Base-by-base conservation (phyloP, 1,140 invertebrate species). In the Sminthurides bifidus region DNA sequence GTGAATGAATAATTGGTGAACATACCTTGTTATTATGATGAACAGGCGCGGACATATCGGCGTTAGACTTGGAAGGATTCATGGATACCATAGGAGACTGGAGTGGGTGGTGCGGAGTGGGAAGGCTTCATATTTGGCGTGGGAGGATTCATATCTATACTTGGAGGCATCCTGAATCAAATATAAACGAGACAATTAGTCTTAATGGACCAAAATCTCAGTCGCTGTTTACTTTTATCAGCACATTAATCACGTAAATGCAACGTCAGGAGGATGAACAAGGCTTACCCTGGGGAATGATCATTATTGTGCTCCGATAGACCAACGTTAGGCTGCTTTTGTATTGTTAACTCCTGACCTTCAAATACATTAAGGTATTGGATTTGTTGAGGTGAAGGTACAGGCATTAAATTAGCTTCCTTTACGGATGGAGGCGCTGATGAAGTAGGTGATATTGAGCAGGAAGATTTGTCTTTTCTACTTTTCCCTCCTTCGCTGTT, bases 291-390 rank as follows among this genome's bases (percentile, higher is more conserved):
- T 45, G 72, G 72, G 30, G 72, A 73, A 52, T 67, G 31, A 60
- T 65, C 63, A 24, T 33, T 59, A 27, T 54, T 59, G 38, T 61
- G 59, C 65, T 86, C 84, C 69, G 85, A 85, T n/a, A 90, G 72
- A 68, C 84, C 86, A 26, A 86, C 89, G 71, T 95, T 95, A 17
- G 91, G 86, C 73, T 94, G 91, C 72, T 93, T 94, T 70, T 93
- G 91, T 73, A 94, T 95, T 51, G 90, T 93, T 60, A 94, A 73
- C 75, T 95, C 92, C 77, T 95, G 91, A 43, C 90, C 90, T 76
- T 94, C 90, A 73, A 94, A 93, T 56, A 88, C 83, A 76, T 90
- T 92, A 57, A 93, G 78, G 76, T 93, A 94, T 65, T 90, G 88
- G 69, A 94, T 92, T 77, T 92, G 89, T 73, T 93, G 90, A 27